Evolutionary conservation across 2,113 vertebrate species (phyloP).

Genomic region (Epinephelus moara): DNA sequence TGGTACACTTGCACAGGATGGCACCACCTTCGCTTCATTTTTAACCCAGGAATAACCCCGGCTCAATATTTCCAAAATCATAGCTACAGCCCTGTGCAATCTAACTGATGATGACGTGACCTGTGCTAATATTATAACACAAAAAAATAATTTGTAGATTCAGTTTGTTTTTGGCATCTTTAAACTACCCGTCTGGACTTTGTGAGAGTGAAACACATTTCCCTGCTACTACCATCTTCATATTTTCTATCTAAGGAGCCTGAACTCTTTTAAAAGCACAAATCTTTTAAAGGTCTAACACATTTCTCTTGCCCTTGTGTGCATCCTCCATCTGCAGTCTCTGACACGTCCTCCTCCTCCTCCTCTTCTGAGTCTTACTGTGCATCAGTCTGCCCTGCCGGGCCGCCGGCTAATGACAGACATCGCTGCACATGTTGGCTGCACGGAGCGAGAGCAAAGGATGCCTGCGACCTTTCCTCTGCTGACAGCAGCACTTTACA

Average conservation of each 20-base stretch:
- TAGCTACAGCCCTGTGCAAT: not conserved
- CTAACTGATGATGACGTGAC: no score
- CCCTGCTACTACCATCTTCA: not conserved
- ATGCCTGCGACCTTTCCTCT: conserved; percentile 63
- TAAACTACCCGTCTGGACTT: not conserved
- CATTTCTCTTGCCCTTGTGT: conserved; percentile 4
- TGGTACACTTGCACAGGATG: no score
- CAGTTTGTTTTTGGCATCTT: not conserved
- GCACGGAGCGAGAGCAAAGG: conserved; percentile 9
- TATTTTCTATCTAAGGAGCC: not conserved
- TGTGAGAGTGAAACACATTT: not conserved
- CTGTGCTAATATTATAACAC: not conserved
- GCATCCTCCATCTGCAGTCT: conserved; percentile 24
- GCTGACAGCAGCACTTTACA: conserved; percentile 67
- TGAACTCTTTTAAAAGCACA: not conserved
- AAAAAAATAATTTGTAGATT: not conserved
- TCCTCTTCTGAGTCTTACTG: not conserved
- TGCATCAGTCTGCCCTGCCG: conserved; percentile 28
- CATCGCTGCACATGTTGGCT: conserved; percentile 44
- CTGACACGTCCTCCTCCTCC: not conserved
- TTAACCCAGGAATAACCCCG: no score
- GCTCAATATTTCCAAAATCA: no score
- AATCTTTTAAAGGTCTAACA: not conserved
- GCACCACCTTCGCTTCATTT: no score
- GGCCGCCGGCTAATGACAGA: conserved; percentile 59